phyloP scores from a whole-genome alignment of 2,888 invertebrate species.

The Diaperis boleti region DNA sequence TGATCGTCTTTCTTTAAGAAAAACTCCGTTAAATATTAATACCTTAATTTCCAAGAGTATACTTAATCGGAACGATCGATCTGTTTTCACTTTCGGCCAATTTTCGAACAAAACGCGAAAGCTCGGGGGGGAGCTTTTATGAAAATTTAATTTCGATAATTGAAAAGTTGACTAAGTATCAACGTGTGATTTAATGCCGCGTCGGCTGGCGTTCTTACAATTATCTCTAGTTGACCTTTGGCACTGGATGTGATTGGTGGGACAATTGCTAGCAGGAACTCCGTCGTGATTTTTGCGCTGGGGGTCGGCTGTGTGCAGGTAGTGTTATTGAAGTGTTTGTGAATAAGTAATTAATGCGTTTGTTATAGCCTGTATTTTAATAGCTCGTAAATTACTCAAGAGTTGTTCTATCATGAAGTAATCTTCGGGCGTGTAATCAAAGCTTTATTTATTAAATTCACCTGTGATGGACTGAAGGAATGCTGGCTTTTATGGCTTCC shows the following conservation, averaged over 20 bases:
- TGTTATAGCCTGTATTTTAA: too few species aligned
- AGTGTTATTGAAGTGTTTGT: too few species aligned
- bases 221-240: slow-evolving; percentile 1
- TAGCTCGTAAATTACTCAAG: too few species aligned
- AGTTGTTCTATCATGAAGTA: too few species aligned
- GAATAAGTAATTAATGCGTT: too few species aligned
- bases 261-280: too few species aligned
- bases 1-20: neutral
- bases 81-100: neutral
- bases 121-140: slow-evolving; percentile 5
- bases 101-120: neutral
- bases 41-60: neutral
- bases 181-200: neutral
- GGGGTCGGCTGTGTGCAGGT: too few species aligned
- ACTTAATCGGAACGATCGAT: neutral
- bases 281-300: too few species aligned
- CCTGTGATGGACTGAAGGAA: too few species aligned
- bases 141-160: slow-evolving; percentile 3
- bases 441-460: too few species aligned
- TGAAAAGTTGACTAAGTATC: slow-evolving; percentile 2
- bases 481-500: too few species aligned
- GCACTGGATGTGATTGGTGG: neutral
- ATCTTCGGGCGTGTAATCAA: too few species aligned
- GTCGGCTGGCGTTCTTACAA: neutral
- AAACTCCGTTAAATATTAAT: slow-evolving; percentile 1